phyloP scores from a whole-genome alignment of 2,113 vertebrate species.

The Casuarius casuarius region DNA sequence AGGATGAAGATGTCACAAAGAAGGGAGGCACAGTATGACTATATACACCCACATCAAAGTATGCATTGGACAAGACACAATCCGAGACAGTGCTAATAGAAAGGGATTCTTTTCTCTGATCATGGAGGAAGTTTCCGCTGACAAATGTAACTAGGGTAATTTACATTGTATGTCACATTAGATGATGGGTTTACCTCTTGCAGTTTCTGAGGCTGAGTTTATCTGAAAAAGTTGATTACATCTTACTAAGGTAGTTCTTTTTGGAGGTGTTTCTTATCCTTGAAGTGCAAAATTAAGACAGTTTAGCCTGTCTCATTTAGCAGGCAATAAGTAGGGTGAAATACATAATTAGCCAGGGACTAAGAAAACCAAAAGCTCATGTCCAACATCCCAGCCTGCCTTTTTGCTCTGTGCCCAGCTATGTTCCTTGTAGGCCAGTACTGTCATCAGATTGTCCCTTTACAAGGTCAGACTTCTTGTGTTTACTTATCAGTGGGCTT shows the following conservation, averaged over 20 bases:
- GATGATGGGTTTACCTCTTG: neutral
- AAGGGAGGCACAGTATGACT: neutral
- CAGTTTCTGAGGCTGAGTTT: neutral
- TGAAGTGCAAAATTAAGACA: neutral
- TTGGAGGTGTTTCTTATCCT: neutral
- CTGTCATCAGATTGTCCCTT: neutral
- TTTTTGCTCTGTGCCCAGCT: neutral
- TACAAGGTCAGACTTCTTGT: neutral
- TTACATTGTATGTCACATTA: neutral
- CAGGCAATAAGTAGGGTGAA: neutral
- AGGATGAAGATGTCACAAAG: neutral
- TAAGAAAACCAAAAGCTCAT: neutral
- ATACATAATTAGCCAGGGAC: neutral
- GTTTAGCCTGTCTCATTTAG: neutral
- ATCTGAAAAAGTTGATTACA: neutral
- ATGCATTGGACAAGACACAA: neutral
- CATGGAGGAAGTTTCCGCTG: neutral
- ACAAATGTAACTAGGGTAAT: neutral
- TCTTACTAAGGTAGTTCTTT: neutral
- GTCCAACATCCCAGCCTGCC: neutral
- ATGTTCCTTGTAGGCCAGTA: neutral
- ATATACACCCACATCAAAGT: neutral
- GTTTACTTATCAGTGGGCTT: neutral
- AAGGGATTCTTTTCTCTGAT: neutral
- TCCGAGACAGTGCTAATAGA: neutral